Percentiles rank a stretch among this genome's conserved stretches.
These are phyloP conservation scores for Cladopsammia gracilis DNA, from an alignment of 64 coral and sea anemone genomes.

Conservation along the genomic window DNA sequence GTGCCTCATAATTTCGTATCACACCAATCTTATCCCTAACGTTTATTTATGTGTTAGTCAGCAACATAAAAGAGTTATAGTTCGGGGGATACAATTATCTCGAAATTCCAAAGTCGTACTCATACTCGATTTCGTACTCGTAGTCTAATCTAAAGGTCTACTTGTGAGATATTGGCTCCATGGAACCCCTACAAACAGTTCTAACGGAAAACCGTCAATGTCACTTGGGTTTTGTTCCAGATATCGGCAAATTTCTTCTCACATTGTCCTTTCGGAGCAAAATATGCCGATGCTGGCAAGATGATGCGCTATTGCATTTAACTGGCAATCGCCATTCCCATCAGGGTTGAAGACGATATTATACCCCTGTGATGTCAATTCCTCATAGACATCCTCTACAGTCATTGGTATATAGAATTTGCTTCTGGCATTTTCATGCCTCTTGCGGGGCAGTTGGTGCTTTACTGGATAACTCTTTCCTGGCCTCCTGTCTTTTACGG, in stretches of 20 bases:
- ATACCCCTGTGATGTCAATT: slow-evolving; percentile 15
- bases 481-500: slow-evolving; percentile 30
- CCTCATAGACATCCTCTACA: slow-evolving; percentile 56
- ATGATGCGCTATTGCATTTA: neutral
- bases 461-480: slow-evolving; percentile 60
- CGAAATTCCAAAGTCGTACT: too few species aligned
- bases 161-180: neutral
- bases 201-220: slow-evolving; percentile 25
- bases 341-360: slow-evolving; percentile 19
- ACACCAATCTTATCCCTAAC: too few species aligned
- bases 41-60: too few species aligned
- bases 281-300: slow-evolving; percentile 2
- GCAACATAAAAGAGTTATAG: too few species aligned
- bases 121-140: too few species aligned
- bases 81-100: too few species aligned
- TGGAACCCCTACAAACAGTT: slow-evolving; percentile 35
- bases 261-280: neutral
- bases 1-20: too few species aligned
- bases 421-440: slow-evolving; percentile 17
- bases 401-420: slow-evolving; percentile 60
- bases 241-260: slow-evolving; percentile 32
- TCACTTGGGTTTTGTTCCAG: neutral
- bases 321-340: slow-evolving; percentile 30
- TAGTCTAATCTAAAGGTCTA: too few species aligned
- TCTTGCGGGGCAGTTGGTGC: slow-evolving; percentile 31